These are phyloP conservation scores for Lasioglossum leucozonium DNA, from an alignment of 2,888 invertebrate species.

Conservation along the genomic window DNA sequence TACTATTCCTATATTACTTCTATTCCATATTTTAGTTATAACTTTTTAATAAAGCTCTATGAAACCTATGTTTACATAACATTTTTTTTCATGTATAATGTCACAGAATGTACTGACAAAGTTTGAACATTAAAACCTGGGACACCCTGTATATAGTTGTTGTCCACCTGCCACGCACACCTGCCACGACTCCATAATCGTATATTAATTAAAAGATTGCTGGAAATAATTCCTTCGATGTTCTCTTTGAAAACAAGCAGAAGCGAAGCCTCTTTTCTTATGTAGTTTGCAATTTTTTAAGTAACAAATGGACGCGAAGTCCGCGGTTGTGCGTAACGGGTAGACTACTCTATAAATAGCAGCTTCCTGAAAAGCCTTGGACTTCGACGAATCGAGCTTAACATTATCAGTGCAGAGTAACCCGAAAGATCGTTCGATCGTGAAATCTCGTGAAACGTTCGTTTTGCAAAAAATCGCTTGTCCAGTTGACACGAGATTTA, in stretches of 20 bases:
- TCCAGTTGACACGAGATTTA: conserved; percentile 44
- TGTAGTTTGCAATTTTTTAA: background rate
- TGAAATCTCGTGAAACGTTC: conserved; percentile 1
- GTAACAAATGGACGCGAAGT: background rate
- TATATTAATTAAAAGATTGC: background rate
- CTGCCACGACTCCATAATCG: background rate
- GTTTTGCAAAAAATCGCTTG: conserved; percentile 22
- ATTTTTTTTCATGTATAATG: no score
- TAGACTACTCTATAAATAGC: background rate
- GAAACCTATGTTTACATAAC: no score
- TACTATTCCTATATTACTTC: no score
- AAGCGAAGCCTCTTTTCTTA: background rate
- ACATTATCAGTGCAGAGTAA: conserved; percentile 46
- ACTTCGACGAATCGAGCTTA: conserved; percentile 40
- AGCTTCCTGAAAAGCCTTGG: background rate
- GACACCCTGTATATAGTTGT: no score
- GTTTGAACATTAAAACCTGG: no score
- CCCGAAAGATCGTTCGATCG: conserved; percentile 20
- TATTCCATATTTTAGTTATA: no score
- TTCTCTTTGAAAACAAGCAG: background rate
- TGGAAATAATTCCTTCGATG: background rate
- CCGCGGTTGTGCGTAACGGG: background rate
- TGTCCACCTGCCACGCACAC: background rate
- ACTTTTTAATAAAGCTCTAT: no score
- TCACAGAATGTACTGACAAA: no score